Base-by-base conservation (phyloP, 37 sponge, comb jelly and placozoan species). In the Diacarnus erythraeanus region DNA sequence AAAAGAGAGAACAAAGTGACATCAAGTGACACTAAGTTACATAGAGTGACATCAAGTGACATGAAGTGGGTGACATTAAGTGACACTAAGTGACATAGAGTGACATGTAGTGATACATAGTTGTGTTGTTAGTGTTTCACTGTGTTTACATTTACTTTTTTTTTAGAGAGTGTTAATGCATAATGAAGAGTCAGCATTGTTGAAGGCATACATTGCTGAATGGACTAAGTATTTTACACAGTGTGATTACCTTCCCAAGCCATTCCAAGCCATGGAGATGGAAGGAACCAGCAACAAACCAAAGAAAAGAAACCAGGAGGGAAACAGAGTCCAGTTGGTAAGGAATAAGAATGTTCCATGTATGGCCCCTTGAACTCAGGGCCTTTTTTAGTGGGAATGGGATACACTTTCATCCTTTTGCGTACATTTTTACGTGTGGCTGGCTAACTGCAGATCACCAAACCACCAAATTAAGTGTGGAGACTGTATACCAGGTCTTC, bases 171-270 rank as follows among this genome's bases (percentile, higher is more conserved):
- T 95, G 31, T 71, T 85, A 42, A 42, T 36, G 2, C 89, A 95
- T 65, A 59, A 81, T 8, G 95, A 95, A 37, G 95, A 95, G 66
- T 77, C 86, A 42, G 89, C 87, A 26, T 67, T 95, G 47, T 83
- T 95, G 64, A 81, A 85, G 79, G 92, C 95, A 0, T 95, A 95
- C 84, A 95, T 95, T 51, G 31, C 69, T 3, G 95, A 95, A 70
- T 95, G 95, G 95, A 85, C 83, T 57, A 84, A 88, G 80, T 95
- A 83, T 84, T 95, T 95, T 72, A 78, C 89, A 3, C 95, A 95
- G 84, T 91, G 92, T 51, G 69, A 80, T 65, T 95, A 92, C 71
- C 92, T 95, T 5, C 95, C 95, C 63, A 85, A 84, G 60, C 95
- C 95, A 0, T 95, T 91, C 77, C 88, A 86, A 42, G 88, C 91